Evolutionary conservation across 2,797 vertebrate genomes (phyloP).

Genomic region (Scolopax bukidnonensis): DNA sequence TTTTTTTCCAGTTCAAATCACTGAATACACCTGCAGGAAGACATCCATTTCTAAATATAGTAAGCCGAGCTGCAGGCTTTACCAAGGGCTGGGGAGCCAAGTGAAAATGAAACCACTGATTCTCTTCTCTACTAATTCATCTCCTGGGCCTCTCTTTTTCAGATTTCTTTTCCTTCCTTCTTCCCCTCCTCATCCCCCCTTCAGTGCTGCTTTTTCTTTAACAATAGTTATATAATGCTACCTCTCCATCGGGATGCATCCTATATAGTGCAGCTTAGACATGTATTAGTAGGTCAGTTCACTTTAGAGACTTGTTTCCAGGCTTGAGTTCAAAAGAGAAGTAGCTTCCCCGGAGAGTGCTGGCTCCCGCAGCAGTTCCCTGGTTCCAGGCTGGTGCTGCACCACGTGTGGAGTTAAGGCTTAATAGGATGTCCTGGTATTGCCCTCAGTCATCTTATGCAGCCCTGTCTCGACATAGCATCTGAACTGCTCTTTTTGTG

Average conservation of each 20-base stretch:
- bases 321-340: background rate
- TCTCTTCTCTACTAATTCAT: background rate
- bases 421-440: background rate
- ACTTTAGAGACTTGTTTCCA: background rate
- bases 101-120: background rate
- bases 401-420: fast-evolving
- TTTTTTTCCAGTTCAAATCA: background rate
- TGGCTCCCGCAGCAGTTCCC: background rate
- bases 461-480: background rate
- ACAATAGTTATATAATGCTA: background rate
- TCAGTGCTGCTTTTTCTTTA: background rate
- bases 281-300: background rate
- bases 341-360: background rate
- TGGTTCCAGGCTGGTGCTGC: fast-evolving
- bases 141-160: background rate
- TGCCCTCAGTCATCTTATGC: fast-evolving
- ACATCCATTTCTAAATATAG: background rate
- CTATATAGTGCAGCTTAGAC: background rate
- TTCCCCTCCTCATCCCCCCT: background rate
- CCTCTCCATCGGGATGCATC: fast-evolving
- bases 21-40: background rate
- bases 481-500: background rate
- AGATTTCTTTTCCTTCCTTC: background rate
- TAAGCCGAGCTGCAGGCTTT: background rate
- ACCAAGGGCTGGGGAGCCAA: background rate